Percentiles rank a stretch among this genome's conserved stretches.
These are phyloP conservation scores for Onychomys torridus DNA, from an alignment of 2,797 vertebrate species.

Conservation along the genomic window DNA sequence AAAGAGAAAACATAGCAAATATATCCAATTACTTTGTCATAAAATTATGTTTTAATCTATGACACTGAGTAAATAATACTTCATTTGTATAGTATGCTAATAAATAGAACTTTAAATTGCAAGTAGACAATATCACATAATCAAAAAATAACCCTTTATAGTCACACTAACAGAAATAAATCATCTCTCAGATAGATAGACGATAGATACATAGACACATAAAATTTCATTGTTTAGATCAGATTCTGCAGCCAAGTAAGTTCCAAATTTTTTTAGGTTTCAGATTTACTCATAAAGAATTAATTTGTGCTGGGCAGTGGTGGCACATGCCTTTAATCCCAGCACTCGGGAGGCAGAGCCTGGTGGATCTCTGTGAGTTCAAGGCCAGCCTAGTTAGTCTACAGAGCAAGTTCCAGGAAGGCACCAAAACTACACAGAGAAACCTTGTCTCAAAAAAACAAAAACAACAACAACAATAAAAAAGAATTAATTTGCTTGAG, in stretches of 20 bases:
- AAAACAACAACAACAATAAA: too few species aligned
- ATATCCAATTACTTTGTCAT: conserved; percentile 50
- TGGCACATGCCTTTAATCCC: too few species aligned
- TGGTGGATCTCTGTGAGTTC: too few species aligned
- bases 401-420: too few species aligned
- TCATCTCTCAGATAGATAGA: not conserved
- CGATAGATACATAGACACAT: not conserved
- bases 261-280: not conserved
- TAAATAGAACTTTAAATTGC: conserved; percentile 67
- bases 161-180: not conserved
- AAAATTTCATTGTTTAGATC: not conserved
- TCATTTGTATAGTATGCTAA: conserved; percentile 14
- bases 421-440: too few species aligned
- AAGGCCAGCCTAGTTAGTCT: too few species aligned
- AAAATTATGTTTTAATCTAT: conserved; percentile 64
- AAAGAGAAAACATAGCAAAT: conserved; percentile 57
- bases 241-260: not conserved
- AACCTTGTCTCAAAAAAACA: too few species aligned
- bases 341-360: too few species aligned
- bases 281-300: not conserved
- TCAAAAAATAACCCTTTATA: not conserved
- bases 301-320: too few species aligned
- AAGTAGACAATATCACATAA: not conserved
- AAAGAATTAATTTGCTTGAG: not conserved
- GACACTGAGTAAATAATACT: conserved; percentile 52